A percentile compares a stretch with the other conserved stretches of the same genome.
These are phyloP conservation scores for Cairina moschata DNA, from an alignment of 2,113 vertebrate species.

Conservation along the genomic window DNA sequence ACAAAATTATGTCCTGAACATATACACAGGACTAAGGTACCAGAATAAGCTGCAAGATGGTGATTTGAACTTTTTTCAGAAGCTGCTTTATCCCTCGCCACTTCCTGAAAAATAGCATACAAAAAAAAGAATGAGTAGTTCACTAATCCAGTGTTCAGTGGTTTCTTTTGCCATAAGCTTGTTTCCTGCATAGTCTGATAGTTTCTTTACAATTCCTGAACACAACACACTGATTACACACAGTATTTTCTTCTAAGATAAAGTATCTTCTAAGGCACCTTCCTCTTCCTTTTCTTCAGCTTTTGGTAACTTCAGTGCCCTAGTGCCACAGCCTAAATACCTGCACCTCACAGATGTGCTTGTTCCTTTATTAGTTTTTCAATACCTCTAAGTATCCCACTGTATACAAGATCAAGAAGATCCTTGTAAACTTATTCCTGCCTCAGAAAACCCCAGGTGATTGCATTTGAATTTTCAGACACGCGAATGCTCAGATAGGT, in stretches of 20 bases:
- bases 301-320: not conserved
- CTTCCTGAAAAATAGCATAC: not conserved
- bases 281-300: not conserved
- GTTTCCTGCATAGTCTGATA: not conserved
- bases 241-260: too few relatives aligned
- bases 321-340: not conserved
- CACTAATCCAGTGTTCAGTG: not conserved
- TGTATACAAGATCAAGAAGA: not conserved
- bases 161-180: not conserved
- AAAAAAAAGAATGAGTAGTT: fast-evolving
- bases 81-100: not conserved
- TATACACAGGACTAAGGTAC: fast-evolving
- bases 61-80: not conserved
- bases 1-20: not conserved
- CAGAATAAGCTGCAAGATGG: not conserved
- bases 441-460: not conserved
- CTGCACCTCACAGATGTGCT: not conserved
- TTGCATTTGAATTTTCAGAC: not conserved
- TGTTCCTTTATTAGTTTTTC: not conserved
- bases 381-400: not conserved
- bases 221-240: not conserved
- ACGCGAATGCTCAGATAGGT: not conserved
- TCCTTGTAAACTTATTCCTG: not conserved
- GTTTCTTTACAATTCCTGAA: not conserved
- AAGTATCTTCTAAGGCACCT: too few relatives aligned